A percentile compares a stretch with the other conserved stretches of the same genome.
phyloP scores from a whole-genome alignment of 2,113 vertebrate species.

The Circaetus cinerascens region DNA sequence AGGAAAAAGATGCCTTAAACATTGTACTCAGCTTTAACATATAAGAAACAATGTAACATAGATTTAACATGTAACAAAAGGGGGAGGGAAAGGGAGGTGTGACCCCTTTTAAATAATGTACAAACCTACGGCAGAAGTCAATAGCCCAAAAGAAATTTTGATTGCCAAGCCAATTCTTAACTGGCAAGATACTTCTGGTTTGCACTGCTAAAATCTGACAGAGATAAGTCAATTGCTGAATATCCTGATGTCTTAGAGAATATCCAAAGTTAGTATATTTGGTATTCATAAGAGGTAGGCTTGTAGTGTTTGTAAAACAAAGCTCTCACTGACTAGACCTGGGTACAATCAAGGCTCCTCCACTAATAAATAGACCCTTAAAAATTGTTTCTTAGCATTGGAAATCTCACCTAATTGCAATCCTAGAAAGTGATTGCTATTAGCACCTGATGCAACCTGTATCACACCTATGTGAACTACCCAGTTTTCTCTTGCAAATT shows the following conservation, averaged over 20 bases:
- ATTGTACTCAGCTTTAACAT: background rate
- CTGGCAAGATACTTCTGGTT: background rate
- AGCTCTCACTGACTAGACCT: background rate
- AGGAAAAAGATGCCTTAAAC: background rate
- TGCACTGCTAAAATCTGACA: background rate
- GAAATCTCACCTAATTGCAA: background rate
- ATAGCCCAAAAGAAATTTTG: background rate
- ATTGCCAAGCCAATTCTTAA: background rate
- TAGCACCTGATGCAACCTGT: background rate
- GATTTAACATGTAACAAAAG: background rate
- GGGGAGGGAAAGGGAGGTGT: background rate
- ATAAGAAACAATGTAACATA: background rate
- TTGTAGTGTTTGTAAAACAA: background rate
- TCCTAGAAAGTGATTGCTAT: background rate
- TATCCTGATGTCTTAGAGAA: background rate
- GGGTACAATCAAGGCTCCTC: background rate
- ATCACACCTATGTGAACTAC: background rate
- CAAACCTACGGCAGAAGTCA: background rate
- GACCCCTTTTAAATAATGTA: background rate
- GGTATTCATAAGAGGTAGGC: background rate
- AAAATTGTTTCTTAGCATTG: background rate
- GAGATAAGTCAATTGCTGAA: background rate
- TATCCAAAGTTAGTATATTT: background rate
- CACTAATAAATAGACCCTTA: background rate
- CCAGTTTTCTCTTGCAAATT: background rate